These are phyloP conservation scores for Sarcophaga subvicina DNA, from an alignment of 2,888 invertebrate species.

Conservation along the genomic window DNA sequence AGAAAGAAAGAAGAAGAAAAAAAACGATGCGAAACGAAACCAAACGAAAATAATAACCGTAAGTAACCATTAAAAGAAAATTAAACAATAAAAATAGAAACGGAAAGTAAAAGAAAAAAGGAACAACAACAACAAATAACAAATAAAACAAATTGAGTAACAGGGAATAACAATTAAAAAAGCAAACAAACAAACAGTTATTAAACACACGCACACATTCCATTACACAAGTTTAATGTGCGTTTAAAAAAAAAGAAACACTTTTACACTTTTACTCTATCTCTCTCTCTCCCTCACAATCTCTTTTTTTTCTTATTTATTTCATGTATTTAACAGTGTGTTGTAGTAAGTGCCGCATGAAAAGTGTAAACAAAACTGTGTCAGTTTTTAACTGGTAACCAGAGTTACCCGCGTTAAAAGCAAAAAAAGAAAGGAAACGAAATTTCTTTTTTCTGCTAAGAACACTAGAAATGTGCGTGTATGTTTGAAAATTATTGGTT, in stretches of 20 bases:
- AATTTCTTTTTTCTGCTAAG: background rate
- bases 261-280: no score
- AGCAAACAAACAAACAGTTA: background rate
- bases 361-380: no score
- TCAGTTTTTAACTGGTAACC: no score
- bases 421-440: no score
- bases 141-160: background rate
- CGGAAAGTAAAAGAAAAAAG: slow-evolving; percentile 6
- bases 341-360: no score
- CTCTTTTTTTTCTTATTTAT: no score
- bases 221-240: no score
- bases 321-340: no score
- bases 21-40: background rate
- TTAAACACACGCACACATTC: slow-evolving; percentile 1
- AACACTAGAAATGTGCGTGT: background rate
- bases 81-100: slow-evolving; percentile 51
- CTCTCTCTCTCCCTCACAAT: no score
- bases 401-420: no score
- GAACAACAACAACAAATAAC: background rate
- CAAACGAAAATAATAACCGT: slow-evolving; percentile 21
- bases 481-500: background rate
- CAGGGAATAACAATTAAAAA: background rate
- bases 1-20: no score
- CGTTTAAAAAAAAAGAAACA: no score
- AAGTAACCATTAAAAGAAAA: slow-evolving; percentile 61